These are phyloP conservation scores for Callospermophilus lateralis DNA, from an alignment of 2,113 vertebrate species.

Conservation along the genomic window DNA sequence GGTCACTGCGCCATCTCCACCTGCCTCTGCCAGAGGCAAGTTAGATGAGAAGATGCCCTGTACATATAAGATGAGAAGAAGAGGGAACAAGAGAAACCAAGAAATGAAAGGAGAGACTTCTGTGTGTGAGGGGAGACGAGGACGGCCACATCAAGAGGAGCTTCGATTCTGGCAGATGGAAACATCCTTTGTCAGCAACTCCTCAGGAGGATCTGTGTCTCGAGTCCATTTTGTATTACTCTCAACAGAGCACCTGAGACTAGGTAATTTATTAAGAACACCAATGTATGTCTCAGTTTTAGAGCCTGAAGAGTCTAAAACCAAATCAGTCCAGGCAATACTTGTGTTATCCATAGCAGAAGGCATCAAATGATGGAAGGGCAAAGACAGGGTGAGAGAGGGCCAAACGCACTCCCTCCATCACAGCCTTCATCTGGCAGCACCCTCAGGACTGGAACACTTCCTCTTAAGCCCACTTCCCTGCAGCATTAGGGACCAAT, in stretches of 20 bases:
- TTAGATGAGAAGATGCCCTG: neutral
- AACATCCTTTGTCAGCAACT: slow-evolving; percentile 92
- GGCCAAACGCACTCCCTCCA: neutral
- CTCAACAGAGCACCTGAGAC: neutral
- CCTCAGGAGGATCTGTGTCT: slow-evolving; percentile 79
- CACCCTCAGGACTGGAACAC: neutral
- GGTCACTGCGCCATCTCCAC: neutral
- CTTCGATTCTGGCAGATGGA: slow-evolving; percentile 92
- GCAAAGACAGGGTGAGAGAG: no score
- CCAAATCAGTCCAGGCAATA: no score
- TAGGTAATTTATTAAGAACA: neutral
- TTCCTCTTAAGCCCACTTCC: neutral
- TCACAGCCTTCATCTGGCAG: neutral
- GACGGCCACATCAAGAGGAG: slow-evolving; percentile 85
- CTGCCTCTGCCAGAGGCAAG: neutral
- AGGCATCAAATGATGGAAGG: neutral
- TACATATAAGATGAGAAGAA: neutral
- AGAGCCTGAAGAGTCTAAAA: neutral
- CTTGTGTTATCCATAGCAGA: neutral
- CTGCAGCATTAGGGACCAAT: no score
- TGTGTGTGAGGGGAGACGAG: no score
- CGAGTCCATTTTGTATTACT: neutral
- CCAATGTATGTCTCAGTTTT: neutral
- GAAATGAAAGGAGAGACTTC: neutral
- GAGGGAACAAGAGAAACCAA: neutral